Evolutionary conservation across 2,797 vertebrate species (phyloP).

Genomic region (Notoglanidium macrostoma): DNA sequence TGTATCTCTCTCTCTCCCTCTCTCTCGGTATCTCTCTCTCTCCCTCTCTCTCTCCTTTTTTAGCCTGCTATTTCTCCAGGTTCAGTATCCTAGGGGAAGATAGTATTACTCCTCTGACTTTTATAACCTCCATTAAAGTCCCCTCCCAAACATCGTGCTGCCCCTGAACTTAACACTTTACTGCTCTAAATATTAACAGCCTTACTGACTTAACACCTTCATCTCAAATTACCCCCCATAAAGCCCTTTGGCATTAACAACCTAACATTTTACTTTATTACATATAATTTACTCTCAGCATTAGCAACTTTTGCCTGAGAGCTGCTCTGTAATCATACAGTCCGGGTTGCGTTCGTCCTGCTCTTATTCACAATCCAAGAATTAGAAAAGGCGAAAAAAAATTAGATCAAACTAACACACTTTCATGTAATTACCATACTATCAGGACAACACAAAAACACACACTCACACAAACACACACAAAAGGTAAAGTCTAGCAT

Average conservation of each 20-base stretch:
- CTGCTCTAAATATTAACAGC: not conserved
- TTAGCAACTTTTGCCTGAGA: not conserved
- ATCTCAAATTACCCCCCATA: not conserved
- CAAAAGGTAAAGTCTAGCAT: no score
- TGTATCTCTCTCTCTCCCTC: not conserved
- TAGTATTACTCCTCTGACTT: slow-evolving; percentile 34
- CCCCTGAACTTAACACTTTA: slow-evolving; percentile 15
- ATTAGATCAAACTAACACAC: no score
- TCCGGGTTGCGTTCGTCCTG: no score
- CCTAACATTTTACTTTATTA: not conserved
- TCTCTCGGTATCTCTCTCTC: slow-evolving; percentile 6
- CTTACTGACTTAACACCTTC: not conserved
- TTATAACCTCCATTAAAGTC: not conserved
- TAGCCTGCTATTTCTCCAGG: slow-evolving; percentile 33
- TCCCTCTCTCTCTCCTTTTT: slow-evolving; percentile 44
- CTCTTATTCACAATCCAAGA: no score
- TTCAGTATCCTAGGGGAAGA: not conserved
- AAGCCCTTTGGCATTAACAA: not conserved
- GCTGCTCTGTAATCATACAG: not conserved
- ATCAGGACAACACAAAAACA: no score
- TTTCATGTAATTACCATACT: no score
- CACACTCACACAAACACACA: no score
- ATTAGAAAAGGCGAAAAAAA: no score
- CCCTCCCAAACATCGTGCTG: not conserved
- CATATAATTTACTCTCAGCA: not conserved